Evolutionary conservation across 64 coral and sea anemone genomes (phyloP).

Genomic region (Dendronephthya gigantea): DNA sequence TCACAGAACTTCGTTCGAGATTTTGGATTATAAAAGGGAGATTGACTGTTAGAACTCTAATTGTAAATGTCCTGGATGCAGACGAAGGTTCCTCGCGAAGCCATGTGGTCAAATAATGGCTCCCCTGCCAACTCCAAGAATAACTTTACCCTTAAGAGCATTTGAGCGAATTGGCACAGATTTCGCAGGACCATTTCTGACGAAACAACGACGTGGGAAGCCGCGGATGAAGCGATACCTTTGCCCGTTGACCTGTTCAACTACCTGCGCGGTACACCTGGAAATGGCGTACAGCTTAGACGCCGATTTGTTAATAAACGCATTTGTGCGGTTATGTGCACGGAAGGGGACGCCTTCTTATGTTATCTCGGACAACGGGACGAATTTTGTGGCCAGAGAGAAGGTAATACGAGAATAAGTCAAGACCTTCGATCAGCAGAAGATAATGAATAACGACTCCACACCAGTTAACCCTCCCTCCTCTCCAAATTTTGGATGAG

Average conservation of each 20-base stretch:
- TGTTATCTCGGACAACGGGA: neutral
- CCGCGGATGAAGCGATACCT: constrained; percentile 1
- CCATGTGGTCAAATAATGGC: neutral
- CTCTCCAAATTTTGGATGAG: neutral
- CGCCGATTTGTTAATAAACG: neutral
- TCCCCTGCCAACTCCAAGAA: neutral
- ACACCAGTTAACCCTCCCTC: neutral
- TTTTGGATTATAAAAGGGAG: neutral
- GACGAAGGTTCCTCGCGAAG: neutral
- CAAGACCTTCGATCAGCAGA: neutral
- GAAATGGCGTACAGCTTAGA: constrained; percentile 23
- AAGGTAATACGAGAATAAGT: neutral
- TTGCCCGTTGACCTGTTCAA: neutral
- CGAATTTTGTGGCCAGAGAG: neutral
- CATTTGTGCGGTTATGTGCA: neutral
- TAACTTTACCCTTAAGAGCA: neutral
- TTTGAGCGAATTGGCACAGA: constrained; percentile 1
- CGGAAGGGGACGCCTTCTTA: neutral
- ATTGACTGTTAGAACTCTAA: neutral
- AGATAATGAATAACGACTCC: neutral
- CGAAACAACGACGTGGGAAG: constrained; percentile 35
- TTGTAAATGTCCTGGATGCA: neutral
- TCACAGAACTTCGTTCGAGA: constrained; percentile 51
- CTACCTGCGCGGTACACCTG: constrained; percentile 15
- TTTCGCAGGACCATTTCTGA: constrained; percentile 24